Evolutionary conservation across 2,797 vertebrate genomes (phyloP), one percentile per base, ranked within the genome.

Genomic region (Gephyroberyx darwinii): DNA sequence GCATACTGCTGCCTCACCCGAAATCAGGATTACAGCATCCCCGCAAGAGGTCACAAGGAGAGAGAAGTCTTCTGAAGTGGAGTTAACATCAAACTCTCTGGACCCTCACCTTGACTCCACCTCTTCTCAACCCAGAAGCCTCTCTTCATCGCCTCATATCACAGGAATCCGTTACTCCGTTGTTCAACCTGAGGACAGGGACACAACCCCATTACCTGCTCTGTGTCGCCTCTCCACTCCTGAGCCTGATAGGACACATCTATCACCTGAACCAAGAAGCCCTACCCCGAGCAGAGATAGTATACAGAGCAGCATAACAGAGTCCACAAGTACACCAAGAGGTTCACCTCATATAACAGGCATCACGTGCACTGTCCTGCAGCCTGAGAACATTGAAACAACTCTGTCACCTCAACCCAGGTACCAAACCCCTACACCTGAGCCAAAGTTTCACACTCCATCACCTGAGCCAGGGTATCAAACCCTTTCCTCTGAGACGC

Each of bases 11-110:
- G 74, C 82, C 22, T 92, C 92, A 68, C 92, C 90, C 75, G 91
- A 92, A 71, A 92, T 92, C 54, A 88, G 84, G 58, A 88, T 91
- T 30, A 90, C 74, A 72, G 65, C 83, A 60, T 90, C 89, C 14
- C 92, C 91, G 66, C 87, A 87, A 35, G 84, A 88, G 47, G 8
- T 75, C 26, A 67, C 17, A 13, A 78, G 70, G 31, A 86, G 67
- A 78, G 82, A 77, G 39, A n/a, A 1, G 9, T 12, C 65, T 16
- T 45, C 72, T 80, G 71, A 83, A 61, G 74, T 35, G 22, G 71
- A 84, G 13, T 48, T 68, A 37, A 61, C 54, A 62, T 74, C 77
- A 57, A 52, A 60, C 5, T 82, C 81, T 65, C 61, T 68, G 19
- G 81, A 80, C 67, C 63, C 26, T 58, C 61, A 64, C 14, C 41